Evolutionary conservation across 30 jellyfish, hydroid and myxozoan genomes (phyloP), one percentile per base, ranked within the genome.

Genomic region (Hydractinia symbiolongicarpus): DNA sequence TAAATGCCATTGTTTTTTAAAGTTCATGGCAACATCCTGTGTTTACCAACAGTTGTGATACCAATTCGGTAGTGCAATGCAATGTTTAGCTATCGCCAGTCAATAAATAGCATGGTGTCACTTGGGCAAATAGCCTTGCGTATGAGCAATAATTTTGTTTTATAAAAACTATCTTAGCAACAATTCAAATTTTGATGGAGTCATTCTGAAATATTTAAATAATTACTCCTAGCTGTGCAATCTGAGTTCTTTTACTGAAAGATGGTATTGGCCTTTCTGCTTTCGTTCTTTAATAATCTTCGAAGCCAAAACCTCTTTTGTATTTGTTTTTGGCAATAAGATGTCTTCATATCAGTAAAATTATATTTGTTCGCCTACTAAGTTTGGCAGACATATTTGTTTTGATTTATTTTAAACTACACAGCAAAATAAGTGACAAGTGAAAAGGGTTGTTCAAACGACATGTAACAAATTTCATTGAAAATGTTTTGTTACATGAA

Each of bases 31-130:
- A 30, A 30, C 44, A 30, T 30, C 44, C n/a, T n/a, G 73, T 56
- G 69, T 7, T 87, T 79, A 51, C 93, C 82, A 50, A 82, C 86
- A 67, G 86, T 81, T 49, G 86, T 71, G 76, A 84, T 83, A 53
- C 83, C 82, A 81, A 87, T 87, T 60, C 94, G 79, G 84, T 81
- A 87, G 69, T 85, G 81, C 76, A 77, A 67, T 57, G 94, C 94
- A 81, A 57, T 14, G 82, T 55, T 67, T 86, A 87, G 14, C 92
- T 75, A 74, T 86, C 95, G 50, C 95, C 83, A 60, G 82, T 86
- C 74, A 86, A 83, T 19, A 86, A 88, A 77, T 66, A 80, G 74
- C 87, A 66, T 61, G 79, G 77, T 54, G 87, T 86, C 54, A 86
- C 76, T 78, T 80, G 90, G 81, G 53, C 81, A 21, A 15, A 72